These are phyloP conservation scores for Pseudomyrmex dendroicus DNA, from an alignment of 1,140 invertebrate species.

Conservation along the genomic window DNA sequence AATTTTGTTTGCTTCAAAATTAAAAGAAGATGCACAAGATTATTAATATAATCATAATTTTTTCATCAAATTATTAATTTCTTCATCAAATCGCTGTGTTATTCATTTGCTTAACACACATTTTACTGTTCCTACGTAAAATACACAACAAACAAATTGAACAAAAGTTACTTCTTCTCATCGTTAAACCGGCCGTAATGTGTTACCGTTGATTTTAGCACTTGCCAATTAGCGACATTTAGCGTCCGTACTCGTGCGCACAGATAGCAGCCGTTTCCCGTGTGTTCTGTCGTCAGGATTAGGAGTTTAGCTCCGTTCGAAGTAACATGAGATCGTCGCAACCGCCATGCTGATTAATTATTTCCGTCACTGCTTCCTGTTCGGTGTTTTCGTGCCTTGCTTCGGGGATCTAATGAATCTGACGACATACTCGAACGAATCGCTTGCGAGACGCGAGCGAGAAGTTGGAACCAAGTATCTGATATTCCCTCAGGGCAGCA, in stretches of 20 bases:
- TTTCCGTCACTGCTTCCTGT: not conserved
- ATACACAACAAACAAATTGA: too few relatives aligned
- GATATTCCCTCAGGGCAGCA: slow-evolving; percentile 83
- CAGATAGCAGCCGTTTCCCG: not conserved
- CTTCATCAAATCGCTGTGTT: too few relatives aligned
- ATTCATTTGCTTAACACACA: too few relatives aligned
- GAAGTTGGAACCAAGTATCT: slow-evolving; percentile 78
- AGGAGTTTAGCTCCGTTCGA: slow-evolving; percentile 6
- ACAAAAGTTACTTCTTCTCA: slow-evolving; percentile 13
- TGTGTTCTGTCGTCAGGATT: not conserved
- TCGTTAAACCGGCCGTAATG: slow-evolving; percentile 8
- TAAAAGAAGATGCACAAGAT: not conserved
- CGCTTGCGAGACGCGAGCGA: slow-evolving; percentile 67
- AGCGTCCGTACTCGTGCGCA: slow-evolving; percentile 13
- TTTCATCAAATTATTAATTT: not conserved
- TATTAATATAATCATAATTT: not conserved
- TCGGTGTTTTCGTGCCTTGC: not conserved
- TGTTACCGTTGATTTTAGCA: slow-evolving; percentile 45
- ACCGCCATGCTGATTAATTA: slow-evolving; percentile 34
- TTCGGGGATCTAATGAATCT: not conserved
- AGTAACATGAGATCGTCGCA: slow-evolving; percentile 2
- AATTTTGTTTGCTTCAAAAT: not conserved
- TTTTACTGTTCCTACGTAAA: too few relatives aligned
- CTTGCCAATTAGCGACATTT: slow-evolving; percentile 21
- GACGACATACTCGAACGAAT: slow-evolving; percentile 21